Evolutionary conservation across 1,140 invertebrate genomes (phyloP).

Genomic region (Caerostris extrusa): DNA sequence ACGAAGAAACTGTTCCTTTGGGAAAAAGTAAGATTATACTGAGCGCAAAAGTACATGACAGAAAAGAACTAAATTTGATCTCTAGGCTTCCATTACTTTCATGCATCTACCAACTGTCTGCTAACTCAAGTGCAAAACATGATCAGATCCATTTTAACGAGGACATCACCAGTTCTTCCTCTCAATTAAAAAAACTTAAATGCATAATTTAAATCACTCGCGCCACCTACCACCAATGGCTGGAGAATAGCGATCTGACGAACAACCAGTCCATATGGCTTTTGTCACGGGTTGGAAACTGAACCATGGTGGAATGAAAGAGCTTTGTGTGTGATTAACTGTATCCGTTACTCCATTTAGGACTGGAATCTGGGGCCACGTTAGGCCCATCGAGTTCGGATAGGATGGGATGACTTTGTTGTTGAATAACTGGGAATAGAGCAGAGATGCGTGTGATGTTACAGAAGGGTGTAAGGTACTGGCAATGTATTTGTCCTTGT

Average conservation of each 20-base stretch:
- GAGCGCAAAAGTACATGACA: not conserved
- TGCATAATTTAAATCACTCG: slow-evolving; percentile 47
- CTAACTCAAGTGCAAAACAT: not conserved
- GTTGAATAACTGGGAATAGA: slow-evolving; percentile 61
- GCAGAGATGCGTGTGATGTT: slow-evolving; percentile 18
- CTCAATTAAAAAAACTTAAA: slow-evolving; percentile 8
- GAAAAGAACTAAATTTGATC: not conserved
- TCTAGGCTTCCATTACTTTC: not conserved
- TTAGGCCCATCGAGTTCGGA: slow-evolving; percentile 43
- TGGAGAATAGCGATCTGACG: slow-evolving; percentile 36
- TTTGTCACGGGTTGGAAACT: slow-evolving; percentile 44
- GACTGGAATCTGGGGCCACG: slow-evolving; percentile 62
- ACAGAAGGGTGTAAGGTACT: slow-evolving; percentile 14
- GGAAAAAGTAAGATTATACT: not conserved
- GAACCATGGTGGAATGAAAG: slow-evolving; percentile 54
- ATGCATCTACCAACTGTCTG: not conserved
- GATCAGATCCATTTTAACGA: not conserved
- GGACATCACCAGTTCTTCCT: not conserved
- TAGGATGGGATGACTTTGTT: slow-evolving; percentile 67
- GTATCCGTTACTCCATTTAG: slow-evolving; percentile 46
- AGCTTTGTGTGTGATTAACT: slow-evolving; percentile 2
- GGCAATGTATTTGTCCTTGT: slow-evolving; percentile 62
- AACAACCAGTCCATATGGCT: slow-evolving; percentile 53
- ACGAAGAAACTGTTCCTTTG: too few species aligned
- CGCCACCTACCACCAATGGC: slow-evolving; percentile 37